Evolutionary conservation across 2,888 invertebrate genomes (phyloP).

Genomic region (Melieria picta): DNA sequence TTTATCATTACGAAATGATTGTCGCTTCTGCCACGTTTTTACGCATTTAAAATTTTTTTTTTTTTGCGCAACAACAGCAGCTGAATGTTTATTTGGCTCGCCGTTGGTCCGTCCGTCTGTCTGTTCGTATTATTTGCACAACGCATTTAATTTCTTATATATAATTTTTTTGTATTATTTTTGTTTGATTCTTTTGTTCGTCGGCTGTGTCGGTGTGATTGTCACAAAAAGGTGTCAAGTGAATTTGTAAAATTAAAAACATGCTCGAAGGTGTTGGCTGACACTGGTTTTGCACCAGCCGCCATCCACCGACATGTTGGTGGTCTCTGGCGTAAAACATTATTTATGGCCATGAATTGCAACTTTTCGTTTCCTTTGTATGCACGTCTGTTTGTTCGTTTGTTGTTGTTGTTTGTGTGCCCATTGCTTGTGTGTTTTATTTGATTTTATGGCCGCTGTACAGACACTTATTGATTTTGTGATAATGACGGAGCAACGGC

Average conservation of each 20-base stretch:
- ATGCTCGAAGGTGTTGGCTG: slow-evolving; percentile 43
- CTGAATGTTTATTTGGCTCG: no score
- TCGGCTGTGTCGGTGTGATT: slow-evolving; percentile 11
- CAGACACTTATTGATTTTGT: slow-evolving; percentile 15
- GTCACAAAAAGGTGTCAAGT: slow-evolving; percentile 47
- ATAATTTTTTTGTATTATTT: background rate
- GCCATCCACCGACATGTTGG: slow-evolving; percentile 31
- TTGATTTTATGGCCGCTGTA: background rate
- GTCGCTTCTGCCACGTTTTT: slow-evolving; percentile 3
- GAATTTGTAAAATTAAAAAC: slow-evolving; percentile 47
- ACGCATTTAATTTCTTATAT: no score
- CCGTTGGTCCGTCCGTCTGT: no score
- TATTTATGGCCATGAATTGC: slow-evolving; percentile 46
- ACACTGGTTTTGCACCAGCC: slow-evolving; percentile 37
- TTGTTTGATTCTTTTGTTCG: background rate
- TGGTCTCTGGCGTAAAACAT: slow-evolving; percentile 44
- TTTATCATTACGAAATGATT: slow-evolving; percentile 46
- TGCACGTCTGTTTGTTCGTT: background rate
- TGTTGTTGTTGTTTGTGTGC: background rate
- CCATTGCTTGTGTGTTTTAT: background rate
- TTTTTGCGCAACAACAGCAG: no score
- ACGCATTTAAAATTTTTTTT: no score
- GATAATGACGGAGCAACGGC: slow-evolving; percentile 15
- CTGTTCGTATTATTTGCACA: no score
- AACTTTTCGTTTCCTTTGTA: slow-evolving; percentile 35